phyloP scores from a whole-genome alignment of 2,888 invertebrate species.

The Synanthedon vespiformis region DNA sequence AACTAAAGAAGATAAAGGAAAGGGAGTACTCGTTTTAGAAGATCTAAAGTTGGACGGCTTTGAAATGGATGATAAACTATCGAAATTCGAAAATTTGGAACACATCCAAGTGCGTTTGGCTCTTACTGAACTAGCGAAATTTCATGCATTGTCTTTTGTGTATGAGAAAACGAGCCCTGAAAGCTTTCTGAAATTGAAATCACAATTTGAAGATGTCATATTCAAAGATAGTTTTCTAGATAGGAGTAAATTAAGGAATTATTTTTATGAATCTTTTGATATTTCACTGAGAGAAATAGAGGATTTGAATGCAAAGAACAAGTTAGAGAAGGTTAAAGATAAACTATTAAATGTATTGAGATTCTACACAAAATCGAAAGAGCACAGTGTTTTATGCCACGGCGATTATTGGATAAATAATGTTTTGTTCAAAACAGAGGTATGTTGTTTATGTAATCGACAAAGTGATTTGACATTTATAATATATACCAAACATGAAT shows the following conservation, averaged over 20 bases:
- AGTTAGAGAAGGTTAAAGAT: constrained; percentile 23
- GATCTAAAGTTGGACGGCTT: constrained; percentile 39
- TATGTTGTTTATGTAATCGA: constrained; percentile 7
- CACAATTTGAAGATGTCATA: constrained; percentile 36
- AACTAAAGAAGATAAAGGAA: constrained; percentile 22
- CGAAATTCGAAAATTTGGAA: constrained; percentile 27
- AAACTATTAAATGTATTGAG: constrained; percentile 35
- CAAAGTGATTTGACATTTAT: no score
- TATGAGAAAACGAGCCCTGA: constrained; percentile 23
- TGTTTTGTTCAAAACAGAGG: constrained; percentile 37
- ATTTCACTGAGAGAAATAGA: constrained; percentile 33
- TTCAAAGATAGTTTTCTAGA: constrained; percentile 41
- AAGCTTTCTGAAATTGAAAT: constrained; percentile 19
- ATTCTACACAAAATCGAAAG: constrained; percentile 27
- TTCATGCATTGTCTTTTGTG: constrained; percentile 46
- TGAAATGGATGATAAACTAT: constrained; percentile 26
- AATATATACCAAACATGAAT: no score
- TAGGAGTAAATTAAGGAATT: constrained; percentile 40
- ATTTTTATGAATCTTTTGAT: constrained; percentile 44
- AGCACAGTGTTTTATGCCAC: constrained; percentile 45
- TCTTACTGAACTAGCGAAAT: constrained; percentile 43
- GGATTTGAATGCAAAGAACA: constrained; percentile 26
- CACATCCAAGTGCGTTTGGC: constrained; percentile 27
- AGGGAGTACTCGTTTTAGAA: constrained; percentile 47
- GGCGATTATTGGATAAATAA: constrained; percentile 58